A percentile compares a stretch with the other conserved stretches of the same genome.
phyloP scores from a whole-genome alignment of 2,888 invertebrate species.

The Parapristionchus giblindavisi region DNA sequence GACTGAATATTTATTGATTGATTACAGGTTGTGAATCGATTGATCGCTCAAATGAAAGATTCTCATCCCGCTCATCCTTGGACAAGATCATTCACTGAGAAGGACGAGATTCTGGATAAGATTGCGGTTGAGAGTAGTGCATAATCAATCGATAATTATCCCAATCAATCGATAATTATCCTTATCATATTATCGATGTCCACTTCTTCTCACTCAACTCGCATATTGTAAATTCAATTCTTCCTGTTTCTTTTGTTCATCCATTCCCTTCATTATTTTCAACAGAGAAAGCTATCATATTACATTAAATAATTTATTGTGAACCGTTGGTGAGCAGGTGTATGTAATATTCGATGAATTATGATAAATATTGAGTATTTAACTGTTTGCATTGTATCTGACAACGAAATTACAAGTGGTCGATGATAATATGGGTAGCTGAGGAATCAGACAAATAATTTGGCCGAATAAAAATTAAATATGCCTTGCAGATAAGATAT shows the following conservation, averaged over 20 bases:
- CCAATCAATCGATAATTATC: no score
- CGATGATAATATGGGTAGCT: no score
- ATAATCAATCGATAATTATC: slow-evolving; percentile 31
- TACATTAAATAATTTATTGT: slow-evolving; percentile 29
- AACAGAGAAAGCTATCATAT: slow-evolving; percentile 6
- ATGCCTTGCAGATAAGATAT: no score
- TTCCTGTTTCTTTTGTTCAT: not conserved
- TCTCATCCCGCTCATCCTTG: slow-evolving; percentile 88
- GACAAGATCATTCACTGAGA: slow-evolving; percentile 83
- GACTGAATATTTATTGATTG: not conserved
- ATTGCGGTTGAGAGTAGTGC: slow-evolving; percentile 50
- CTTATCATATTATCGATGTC: no score
- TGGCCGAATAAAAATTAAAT: no score
- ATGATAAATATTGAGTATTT: slow-evolving; percentile 17
- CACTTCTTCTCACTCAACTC: slow-evolving; percentile 28
- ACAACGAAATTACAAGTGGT: no score
- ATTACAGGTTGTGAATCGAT: slow-evolving; percentile 76
- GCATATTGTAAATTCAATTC: slow-evolving; percentile 8
- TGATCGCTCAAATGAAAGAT: slow-evolving; percentile 89
- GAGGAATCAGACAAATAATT: no score
- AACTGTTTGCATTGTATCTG: no score
- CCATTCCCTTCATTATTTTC: slow-evolving; percentile 22
- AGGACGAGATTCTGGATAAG: slow-evolving; percentile 73
- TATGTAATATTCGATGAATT: slow-evolving; percentile 4
- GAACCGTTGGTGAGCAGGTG: slow-evolving; percentile 25